A percentile compares a stretch with the other conserved stretches of the same genome.
Conservation (phyloP, 2,888 invertebrate genomes). For the Drosophila suboccidentalis region DNA sequence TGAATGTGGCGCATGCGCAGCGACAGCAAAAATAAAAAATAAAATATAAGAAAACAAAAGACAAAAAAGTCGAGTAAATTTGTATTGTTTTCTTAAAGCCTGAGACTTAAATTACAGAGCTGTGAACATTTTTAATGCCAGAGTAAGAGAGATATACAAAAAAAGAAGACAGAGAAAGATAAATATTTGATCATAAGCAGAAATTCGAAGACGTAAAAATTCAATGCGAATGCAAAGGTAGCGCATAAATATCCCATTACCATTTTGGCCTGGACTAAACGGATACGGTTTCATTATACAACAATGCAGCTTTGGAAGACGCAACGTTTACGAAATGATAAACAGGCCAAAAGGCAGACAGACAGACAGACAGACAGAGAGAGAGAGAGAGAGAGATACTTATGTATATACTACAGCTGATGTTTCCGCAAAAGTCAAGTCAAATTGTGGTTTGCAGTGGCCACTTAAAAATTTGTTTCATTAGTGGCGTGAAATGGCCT, state of each 20-base stretch:
- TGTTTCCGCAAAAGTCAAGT: slow-evolving; percentile 71
- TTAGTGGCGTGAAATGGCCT: slow-evolving; percentile 79
- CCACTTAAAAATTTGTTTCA: slow-evolving; percentile 81
- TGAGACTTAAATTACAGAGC: slow-evolving; percentile 66
- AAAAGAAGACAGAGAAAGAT: slow-evolving; percentile 4
- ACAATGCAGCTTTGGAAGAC: slow-evolving; percentile 38
- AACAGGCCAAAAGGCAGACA: slow-evolving; percentile 13
- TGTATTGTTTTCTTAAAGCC: slow-evolving; percentile 18
- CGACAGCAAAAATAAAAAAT: slow-evolving; percentile 26
- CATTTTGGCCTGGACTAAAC: slow-evolving; percentile 40
- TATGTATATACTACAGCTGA: slow-evolving; percentile 21
- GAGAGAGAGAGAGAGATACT: background rate
- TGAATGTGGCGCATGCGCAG: slow-evolving; percentile 33
- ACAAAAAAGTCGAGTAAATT: slow-evolving; percentile 5
- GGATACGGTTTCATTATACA: slow-evolving; percentile 66
- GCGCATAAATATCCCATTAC: slow-evolving; percentile 75
- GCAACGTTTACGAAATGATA: slow-evolving; percentile 63
- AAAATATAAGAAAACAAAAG: slow-evolving; percentile 8
- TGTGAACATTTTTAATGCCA: slow-evolving; percentile 50
- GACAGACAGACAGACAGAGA: slow-evolving; percentile 1
- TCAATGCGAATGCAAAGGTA: slow-evolving; percentile 47
- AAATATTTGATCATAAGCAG: slow-evolving; percentile 75
- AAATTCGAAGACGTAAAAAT: slow-evolving; percentile 55
- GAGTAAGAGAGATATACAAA: background rate
- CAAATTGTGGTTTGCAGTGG: slow-evolving; percentile 53